A percentile compares a stretch with the other conserved stretches of the same genome.
Conservation (phyloP, 2,888 invertebrate species). For the Epinotia ramella region DNA sequence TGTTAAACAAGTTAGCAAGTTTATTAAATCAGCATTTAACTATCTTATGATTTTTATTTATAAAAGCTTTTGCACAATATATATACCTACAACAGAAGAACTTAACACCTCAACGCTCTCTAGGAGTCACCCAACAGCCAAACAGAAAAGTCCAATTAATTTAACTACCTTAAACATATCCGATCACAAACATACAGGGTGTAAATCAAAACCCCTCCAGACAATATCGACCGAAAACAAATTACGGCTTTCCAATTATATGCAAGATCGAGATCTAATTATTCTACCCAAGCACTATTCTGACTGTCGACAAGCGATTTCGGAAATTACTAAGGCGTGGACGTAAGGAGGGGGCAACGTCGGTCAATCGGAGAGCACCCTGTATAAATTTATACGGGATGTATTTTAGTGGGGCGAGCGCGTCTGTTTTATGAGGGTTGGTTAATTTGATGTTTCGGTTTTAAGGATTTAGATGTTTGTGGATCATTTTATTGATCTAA, state of each 20-base stretch:
- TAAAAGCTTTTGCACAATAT: too few species aligned
- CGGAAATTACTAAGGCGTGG: constrained; percentile 83
- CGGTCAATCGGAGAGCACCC: constrained; percentile 64
- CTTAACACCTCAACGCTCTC: too few species aligned
- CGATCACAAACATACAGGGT: constrained; percentile 1
- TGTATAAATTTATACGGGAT: constrained; percentile 33
- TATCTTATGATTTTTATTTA: too few species aligned
- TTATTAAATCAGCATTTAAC: too few species aligned
- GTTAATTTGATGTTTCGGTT: constrained; percentile 21
- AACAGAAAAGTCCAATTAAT: too few species aligned
- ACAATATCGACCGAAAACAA: constrained; percentile 55
- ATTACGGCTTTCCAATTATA: constrained; percentile 71
- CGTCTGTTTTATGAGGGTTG: constrained; percentile 33
- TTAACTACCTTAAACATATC: too few species aligned
- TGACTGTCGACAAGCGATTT: constrained; percentile 83
- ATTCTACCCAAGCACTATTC: constrained; percentile 78
- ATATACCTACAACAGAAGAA: too few species aligned
- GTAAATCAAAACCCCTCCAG: constrained; percentile 30
- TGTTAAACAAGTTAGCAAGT: too few species aligned
- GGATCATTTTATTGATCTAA: not conserved
- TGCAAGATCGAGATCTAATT: constrained; percentile 79
- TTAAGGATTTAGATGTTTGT: not conserved
- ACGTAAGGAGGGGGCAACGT: constrained; percentile 50
- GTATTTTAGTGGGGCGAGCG: constrained; percentile 30
- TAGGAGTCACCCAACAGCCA: too few species aligned